phyloP scores from a whole-genome alignment of 2,888 invertebrate genomes.

The Drosophila atripex region DNA sequence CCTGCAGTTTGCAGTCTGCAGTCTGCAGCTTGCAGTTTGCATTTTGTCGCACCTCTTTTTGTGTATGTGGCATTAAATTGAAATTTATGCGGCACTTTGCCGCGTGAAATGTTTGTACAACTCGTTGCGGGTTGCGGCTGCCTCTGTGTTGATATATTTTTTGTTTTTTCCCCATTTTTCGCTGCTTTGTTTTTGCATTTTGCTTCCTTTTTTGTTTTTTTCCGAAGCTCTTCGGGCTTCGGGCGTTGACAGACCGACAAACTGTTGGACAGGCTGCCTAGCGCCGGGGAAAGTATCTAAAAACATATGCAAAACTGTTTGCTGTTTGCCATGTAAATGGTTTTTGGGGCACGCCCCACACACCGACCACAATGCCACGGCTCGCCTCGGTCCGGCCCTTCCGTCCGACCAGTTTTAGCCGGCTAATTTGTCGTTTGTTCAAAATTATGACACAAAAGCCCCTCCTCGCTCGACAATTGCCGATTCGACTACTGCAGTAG shows the following conservation, averaged over 20 bases:
- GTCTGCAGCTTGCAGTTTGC: constrained; percentile 47
- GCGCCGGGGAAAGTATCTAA: constrained; percentile 42
- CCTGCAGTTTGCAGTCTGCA: constrained; percentile 31
- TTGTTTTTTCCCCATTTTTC: not conserved
- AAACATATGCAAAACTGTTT: constrained; percentile 77
- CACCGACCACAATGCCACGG: constrained; percentile 3
- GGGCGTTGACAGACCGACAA: constrained; percentile 78
- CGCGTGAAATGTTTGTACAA: constrained; percentile 78
- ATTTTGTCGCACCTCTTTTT: constrained; percentile 75
- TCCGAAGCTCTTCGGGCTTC: constrained; percentile 56
- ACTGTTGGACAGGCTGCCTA: constrained; percentile 66
- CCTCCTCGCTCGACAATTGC: constrained; percentile 54
- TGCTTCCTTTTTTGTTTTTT: constrained; percentile 8
- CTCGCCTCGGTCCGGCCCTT: not conserved
- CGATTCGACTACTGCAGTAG: constrained; percentile 21
- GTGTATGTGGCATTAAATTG: constrained; percentile 69
- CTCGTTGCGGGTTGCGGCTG: constrained; percentile 78
- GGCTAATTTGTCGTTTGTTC: constrained; percentile 70
- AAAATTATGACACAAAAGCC: constrained; percentile 71
- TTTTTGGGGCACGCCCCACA: constrained; percentile 44
- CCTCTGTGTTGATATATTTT: constrained; percentile 30
- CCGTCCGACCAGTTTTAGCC: constrained; percentile 27
- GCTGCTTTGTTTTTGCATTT: constrained; percentile 3
- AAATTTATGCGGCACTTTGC: constrained; percentile 78
- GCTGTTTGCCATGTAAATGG: constrained; percentile 72